A percentile compares a stretch with the other conserved stretches of the same genome.
phyloP scores from a whole-genome alignment of 2,888 invertebrate species.

The Epistrophella euchroma region DNA sequence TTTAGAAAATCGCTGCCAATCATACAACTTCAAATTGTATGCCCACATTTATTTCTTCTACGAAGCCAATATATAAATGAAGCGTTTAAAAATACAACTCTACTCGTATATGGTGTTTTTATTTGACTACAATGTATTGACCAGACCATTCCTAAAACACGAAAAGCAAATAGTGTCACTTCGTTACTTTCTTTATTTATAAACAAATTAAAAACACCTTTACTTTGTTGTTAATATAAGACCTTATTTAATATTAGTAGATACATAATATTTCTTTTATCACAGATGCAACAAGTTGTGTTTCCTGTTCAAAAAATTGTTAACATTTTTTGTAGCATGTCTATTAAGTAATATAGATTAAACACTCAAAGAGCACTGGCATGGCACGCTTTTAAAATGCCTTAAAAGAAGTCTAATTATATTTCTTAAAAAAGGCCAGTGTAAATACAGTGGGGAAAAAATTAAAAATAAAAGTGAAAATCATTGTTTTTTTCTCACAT shows the following conservation, averaged over 20 bases:
- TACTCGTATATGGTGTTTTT: too few relatives aligned
- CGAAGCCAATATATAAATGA: too few relatives aligned
- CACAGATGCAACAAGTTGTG: background rate
- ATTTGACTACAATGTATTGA: too few relatives aligned
- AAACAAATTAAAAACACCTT: background rate
- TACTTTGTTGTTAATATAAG: background rate
- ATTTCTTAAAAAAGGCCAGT: conserved; percentile 31
- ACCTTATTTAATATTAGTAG: background rate
- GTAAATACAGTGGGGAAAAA: conserved; percentile 3
- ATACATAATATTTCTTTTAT: background rate
- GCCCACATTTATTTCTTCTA: too few relatives aligned
- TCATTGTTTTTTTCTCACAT: conserved; percentile 61
- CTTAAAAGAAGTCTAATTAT: conserved; percentile 50
- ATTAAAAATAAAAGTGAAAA: conserved; percentile 69
- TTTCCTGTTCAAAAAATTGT: conserved; percentile 25
- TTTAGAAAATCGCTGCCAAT: too few relatives aligned
- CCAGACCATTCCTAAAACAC: background rate
- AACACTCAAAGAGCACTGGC: conserved; percentile 3
- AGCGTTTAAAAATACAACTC: too few relatives aligned
- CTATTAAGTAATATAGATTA: conserved; percentile 29
- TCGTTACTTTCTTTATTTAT: background rate
- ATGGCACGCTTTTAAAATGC: conserved; percentile 29
- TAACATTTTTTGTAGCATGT: conserved; percentile 5
- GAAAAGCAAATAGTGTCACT: background rate
- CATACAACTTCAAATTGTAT: too few relatives aligned